Percentiles rank a stretch among this genome's conserved stretches.
Conservation (phyloP, 2,797 vertebrate genomes). For the Syncerus caffer region DNA sequence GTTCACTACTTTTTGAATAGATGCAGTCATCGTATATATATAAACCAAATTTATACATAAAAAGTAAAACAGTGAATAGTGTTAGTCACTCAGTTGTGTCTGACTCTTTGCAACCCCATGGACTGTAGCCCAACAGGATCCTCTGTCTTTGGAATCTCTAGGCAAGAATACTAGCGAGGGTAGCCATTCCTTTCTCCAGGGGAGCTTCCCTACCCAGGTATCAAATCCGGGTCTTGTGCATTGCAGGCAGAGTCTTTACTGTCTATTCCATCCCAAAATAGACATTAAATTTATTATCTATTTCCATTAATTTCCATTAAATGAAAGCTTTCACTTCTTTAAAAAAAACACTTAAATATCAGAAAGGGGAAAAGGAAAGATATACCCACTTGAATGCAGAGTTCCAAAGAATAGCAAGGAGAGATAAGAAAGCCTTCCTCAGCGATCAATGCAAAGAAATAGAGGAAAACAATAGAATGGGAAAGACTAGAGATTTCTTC, state of each 20-base stretch:
- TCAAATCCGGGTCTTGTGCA: not conserved
- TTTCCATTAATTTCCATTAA: not conserved
- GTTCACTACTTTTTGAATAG: not conserved
- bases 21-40: not conserved
- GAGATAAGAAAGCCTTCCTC: not conserved
- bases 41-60: not conserved
- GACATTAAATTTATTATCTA: not conserved
- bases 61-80: not conserved
- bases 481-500: not conserved
- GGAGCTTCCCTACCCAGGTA: not conserved
- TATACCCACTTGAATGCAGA: not conserved
- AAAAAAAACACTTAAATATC: not conserved
- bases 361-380: not conserved
- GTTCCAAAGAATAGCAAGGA: not conserved
- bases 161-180: not conserved
- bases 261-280: not conserved
- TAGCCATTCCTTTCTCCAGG: not conserved
- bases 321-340: not conserved
- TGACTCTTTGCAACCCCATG: not conserved
- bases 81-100: not conserved
- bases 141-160: not conserved
- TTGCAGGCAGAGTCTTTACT: not conserved
- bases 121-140: not conserved
- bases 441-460: not conserved
- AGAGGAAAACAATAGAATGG: not conserved